Evolutionary conservation across 1,140 invertebrate species (phyloP), one percentile per base, ranked within the genome.

Genomic region (Amphibalanus amphitrite): DNA sequence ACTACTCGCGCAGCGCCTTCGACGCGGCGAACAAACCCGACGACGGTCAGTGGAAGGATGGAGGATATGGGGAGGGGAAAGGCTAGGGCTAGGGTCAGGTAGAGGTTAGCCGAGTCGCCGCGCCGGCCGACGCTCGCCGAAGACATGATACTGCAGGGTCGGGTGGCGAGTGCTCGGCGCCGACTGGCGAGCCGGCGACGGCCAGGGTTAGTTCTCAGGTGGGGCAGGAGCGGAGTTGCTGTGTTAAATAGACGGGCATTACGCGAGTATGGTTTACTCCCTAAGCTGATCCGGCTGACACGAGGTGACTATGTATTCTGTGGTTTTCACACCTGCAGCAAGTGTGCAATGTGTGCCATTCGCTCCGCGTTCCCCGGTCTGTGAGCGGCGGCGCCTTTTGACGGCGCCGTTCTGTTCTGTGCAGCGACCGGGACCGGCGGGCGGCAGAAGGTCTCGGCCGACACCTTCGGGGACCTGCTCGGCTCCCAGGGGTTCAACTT

Each of bases 381-480:
- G n/a, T n/a, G n/a, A n/a, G n/a, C n/a, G n/a, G n/a, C n/a, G n/a
- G n/a, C n/a, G n/a, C n/a, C n/a, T n/a, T n/a, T n/a, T n/a, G n/a
- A n/a, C n/a, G n/a, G n/a, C n/a, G n/a, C n/a, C n/a, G n/a, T n/a
- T n/a, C n/a, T n/a, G n/a, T n/a, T n/a, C n/a, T n/a, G n/a, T 10
- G 23, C 64, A 65, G 64, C 20, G 64, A 26, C 23, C 3, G 23
- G 64, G 4, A 65, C 64, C 20, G 64, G 64, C 4, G 64, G 23
- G 3, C 64, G 26, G 4, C 23, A 23, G 26, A 23, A 23, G 23
- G 76, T 81, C 23, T 75, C 79, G 30, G 85, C 83, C 3, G 90
- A 95, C 79, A 88, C 92, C 23, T 97, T 97, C 81, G 91, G 89
- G 25, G 93, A 97, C 80, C 81, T 97, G 20, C 82, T 97, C 0